Evolutionary conservation across 2,888 invertebrate species (phyloP).

Genomic region (Aricia artaxerxes): DNA sequence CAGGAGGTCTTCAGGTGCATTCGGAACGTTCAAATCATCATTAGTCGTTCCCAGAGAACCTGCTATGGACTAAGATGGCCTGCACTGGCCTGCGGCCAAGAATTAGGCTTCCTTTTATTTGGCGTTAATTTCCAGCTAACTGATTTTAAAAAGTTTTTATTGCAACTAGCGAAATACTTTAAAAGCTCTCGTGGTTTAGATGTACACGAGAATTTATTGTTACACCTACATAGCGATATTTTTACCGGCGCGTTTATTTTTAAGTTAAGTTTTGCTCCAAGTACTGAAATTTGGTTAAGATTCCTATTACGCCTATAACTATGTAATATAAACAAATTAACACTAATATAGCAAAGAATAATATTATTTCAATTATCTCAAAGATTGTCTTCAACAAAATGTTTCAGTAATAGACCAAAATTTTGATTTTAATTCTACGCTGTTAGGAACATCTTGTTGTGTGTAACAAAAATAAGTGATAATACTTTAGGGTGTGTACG

Average conservation of each 20-base stretch:
- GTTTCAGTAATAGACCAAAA: no score
- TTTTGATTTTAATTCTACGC: no score
- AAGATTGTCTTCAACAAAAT: no score
- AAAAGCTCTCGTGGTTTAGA: neutral
- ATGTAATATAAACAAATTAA: no score
- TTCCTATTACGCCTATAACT: no score
- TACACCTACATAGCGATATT: neutral
- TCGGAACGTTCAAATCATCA: conserved; percentile 13
- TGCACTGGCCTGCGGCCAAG: conserved; percentile 1
- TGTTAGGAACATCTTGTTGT: no score
- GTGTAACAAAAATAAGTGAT: no score
- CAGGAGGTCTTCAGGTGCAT: neutral
- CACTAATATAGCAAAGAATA: no score
- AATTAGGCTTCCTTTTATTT: conserved; percentile 21
- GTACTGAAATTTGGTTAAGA: no score
- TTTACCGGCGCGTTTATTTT: neutral
- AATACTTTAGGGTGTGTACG: no score
- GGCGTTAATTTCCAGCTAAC: conserved; percentile 21
- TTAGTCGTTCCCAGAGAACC: neutral
- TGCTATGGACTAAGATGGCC: conserved; percentile 6
- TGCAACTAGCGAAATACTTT: conserved; percentile 7
- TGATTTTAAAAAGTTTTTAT: conserved; percentile 19
- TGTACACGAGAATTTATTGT: neutral
- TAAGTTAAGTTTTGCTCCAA: neutral
- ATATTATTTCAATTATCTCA: no score